Evolutionary conservation across 2,797 vertebrate species (phyloP), one percentile per base, ranked within the genome.

Genomic region (Rhyacichthys aspro): DNA sequence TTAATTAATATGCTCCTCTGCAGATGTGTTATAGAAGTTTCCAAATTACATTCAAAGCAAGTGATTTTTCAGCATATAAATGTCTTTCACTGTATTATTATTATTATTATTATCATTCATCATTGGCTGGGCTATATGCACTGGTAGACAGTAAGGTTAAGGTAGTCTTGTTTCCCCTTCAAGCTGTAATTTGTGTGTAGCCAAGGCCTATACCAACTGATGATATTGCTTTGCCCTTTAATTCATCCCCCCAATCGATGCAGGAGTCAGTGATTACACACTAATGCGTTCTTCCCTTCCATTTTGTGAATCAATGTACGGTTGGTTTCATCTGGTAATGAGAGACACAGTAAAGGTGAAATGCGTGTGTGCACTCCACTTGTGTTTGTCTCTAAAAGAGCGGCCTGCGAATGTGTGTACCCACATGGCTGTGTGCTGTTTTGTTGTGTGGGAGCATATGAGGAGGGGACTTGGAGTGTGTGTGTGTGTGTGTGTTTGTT

Each of bases 261-360:
- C 86, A 87, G 85, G 81, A 89, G 86, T 90, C 89, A 86, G 87
- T 89, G 86, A 91, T 90, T 90, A 90, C 88, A 91, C 86, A 89
- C 89, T 90, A 91, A 91, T 91, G 90, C 77, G 86, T 90, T 90
- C 87, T 90, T 90, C 88, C 86, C 89, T 90, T 91, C 88, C 88
- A 92, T 91, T 90, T 90, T 88, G 86, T 88, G 87, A 89, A 90
- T 90, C 86, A 88, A 78, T 76, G 80, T 86, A 90, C 82, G 88
- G 83, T 88, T 89, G 86, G 84, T 90, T 89, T 89, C 88, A 91
- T 89, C 89, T 90, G 84, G 86, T 90, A 91, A 91, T 91, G 90
- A 90, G 88, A 90, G 90, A 92, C 86, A 87, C 86, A 87, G 88
- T 89, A 88, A 91, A 91, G 89, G 90, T 90, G 89, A 91, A 89